phyloP scores from a whole-genome alignment of 1,140 invertebrate species.

The Drosophila insularis region DNA sequence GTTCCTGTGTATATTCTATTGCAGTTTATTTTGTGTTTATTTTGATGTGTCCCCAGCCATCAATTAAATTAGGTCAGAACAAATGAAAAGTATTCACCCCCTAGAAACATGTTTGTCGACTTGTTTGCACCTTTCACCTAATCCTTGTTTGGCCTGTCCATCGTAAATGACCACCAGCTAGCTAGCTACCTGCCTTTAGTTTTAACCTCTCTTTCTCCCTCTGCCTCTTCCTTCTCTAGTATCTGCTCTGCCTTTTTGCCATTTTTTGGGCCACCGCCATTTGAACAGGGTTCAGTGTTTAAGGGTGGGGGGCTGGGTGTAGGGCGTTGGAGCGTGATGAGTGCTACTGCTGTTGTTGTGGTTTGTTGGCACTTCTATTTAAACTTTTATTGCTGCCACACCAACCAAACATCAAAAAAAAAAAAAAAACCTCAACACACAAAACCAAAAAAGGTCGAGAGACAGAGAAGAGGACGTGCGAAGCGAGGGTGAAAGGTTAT shows the following conservation, averaged over 20 bases:
- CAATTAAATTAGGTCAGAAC: constrained; percentile 10
- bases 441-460: constrained; percentile 20
- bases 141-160: constrained; percentile 71
- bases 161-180: constrained; percentile 40
- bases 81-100: not conserved
- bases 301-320: not conserved
- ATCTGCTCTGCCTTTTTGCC: not conserved
- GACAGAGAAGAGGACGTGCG: not conserved
- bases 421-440: not conserved
- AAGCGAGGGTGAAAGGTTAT: not conserved
- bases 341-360: constrained; percentile 63
- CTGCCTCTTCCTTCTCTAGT: not conserved
- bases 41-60: not conserved
- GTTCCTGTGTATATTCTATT: no score
- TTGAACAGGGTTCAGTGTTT: not conserved
- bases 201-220: not conserved
- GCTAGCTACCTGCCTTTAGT: not conserved
- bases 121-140: constrained; percentile 31
- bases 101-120: not conserved
- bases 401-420: constrained; percentile 43
- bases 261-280: constrained; percentile 4
- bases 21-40: not conserved
- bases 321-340: constrained; percentile 72
- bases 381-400: constrained; percentile 77
- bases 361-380: constrained; percentile 79